A percentile compares a stretch with the other conserved stretches of the same genome.
Conservation (phyloP, 2,888 invertebrate species). For the Liopterus haemorrhoidalis region DNA sequence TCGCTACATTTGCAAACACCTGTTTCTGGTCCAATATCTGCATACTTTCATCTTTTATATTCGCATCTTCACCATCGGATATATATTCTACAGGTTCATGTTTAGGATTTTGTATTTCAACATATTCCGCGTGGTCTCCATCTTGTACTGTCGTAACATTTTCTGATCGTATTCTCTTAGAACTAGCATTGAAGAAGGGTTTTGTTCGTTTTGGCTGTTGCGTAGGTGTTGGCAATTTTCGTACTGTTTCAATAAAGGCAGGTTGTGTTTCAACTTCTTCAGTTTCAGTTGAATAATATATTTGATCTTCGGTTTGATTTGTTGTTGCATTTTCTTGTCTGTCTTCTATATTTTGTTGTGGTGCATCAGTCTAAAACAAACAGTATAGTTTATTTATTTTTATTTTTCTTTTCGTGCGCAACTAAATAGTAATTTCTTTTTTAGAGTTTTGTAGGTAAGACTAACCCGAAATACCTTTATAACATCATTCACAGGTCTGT, state of each 20-base stretch:
- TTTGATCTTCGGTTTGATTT: conserved; percentile 31
- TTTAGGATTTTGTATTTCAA: conserved; percentile 25
- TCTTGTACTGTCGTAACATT: conserved; percentile 9
- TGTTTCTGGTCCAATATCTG: conserved; percentile 15
- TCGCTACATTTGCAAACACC: conserved; percentile 14
- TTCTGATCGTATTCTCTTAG: conserved; percentile 24
- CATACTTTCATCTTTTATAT: conserved; percentile 19
- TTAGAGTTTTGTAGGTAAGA: too few species aligned
- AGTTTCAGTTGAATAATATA: too few species aligned
- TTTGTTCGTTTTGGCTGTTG: conserved; percentile 19
- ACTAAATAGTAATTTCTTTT: too few species aligned
- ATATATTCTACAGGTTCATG: conserved; percentile 18
- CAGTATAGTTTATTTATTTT: conserved; percentile 9
- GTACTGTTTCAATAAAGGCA: too few species aligned
- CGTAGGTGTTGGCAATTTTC: conserved; percentile 11
- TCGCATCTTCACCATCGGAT: conserved; percentile 22
- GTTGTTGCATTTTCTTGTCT: conserved; percentile 31
- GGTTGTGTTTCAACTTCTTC: too few species aligned
- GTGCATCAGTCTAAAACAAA: conserved; percentile 40
- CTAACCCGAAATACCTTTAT: too few species aligned
- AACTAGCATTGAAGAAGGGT: conserved; percentile 7
- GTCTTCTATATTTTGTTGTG: conserved; percentile 42
- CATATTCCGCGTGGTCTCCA: conserved; percentile 22
- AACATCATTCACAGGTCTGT: too few species aligned
- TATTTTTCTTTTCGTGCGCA: too few species aligned